phyloP scores from a whole-genome alignment of 2,888 invertebrate genomes.

The Melieria picta region DNA sequence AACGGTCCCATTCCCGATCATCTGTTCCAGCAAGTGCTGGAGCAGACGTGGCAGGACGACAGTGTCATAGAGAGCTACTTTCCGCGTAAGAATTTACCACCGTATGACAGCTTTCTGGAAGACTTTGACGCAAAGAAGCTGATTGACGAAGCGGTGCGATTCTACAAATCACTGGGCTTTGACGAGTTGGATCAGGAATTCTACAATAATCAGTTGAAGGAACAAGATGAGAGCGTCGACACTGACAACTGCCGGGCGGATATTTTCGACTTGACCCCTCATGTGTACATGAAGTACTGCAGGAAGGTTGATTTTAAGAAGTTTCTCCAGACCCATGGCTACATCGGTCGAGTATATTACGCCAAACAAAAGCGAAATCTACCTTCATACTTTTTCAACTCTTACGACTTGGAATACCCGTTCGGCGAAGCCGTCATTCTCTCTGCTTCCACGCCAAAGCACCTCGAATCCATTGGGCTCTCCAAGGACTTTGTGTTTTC shows the following conservation, averaged over 20 bases:
- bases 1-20: constrained; percentile 82
- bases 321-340: constrained; percentile 61
- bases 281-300: constrained; percentile 62
- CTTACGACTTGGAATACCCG: constrained; percentile 60
- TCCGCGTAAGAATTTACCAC: constrained; percentile 56
- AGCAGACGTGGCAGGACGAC: constrained; percentile 60
- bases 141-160: constrained; percentile 57
- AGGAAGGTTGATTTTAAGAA: constrained; percentile 62
- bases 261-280: constrained; percentile 60
- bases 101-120: constrained; percentile 57
- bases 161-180: constrained; percentile 61
- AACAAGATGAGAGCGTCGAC: constrained; percentile 53
- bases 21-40: constrained; percentile 70
- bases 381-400: constrained; percentile 60
- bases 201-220: constrained; percentile 55
- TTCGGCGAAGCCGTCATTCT: constrained; percentile 62
- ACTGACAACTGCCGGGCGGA: constrained; percentile 59
- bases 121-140: constrained; percentile 53
- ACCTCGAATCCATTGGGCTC: constrained; percentile 55
- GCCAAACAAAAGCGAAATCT: constrained; percentile 57
- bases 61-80: constrained; percentile 59
- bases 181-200: constrained; percentile 50
- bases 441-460: constrained; percentile 61
- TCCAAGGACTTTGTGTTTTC: constrained; percentile 55
- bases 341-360: constrained; percentile 59